Evolutionary conservation across 2,888 invertebrate species (phyloP).

Genomic region (Rhopalosiphum nymphaeae): DNA sequence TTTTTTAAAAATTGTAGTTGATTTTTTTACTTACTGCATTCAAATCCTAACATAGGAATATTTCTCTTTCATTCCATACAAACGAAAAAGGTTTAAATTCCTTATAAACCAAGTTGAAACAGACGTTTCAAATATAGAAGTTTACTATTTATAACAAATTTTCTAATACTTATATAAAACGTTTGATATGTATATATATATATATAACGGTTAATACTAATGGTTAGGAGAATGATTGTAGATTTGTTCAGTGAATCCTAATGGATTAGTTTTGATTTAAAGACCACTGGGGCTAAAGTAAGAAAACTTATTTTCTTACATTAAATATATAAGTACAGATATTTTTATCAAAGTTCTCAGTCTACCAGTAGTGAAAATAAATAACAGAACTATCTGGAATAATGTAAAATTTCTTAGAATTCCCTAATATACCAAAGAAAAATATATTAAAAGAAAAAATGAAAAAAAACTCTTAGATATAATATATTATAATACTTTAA

Average conservation of each 20-base stretch:
- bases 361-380: not conserved
- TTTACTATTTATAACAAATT: not conserved
- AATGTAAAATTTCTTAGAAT: not conserved
- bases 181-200: not conserved
- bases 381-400: not conserved
- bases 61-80: not conserved
- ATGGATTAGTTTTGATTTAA: slow-evolving; percentile 36
- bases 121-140: not conserved
- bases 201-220: not conserved
- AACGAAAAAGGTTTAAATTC: not conserved
- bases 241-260: slow-evolving; percentile 29
- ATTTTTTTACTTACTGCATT: not conserved
- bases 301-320: slow-evolving; percentile 6
- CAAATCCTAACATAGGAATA: not conserved
- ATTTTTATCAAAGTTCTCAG: not conserved
- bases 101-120: not conserved
- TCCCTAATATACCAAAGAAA: not conserved
- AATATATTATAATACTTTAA: not conserved
- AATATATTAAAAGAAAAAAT: not conserved
- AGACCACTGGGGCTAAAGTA: not conserved
- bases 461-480: not conserved
- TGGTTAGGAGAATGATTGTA: not conserved
- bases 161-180: not conserved
- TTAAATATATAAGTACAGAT: not conserved
- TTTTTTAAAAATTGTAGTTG: no score